Base-by-base conservation (phyloP, 2,113 vertebrate genomes). In the Craseonycteris thonglongyai region DNA sequence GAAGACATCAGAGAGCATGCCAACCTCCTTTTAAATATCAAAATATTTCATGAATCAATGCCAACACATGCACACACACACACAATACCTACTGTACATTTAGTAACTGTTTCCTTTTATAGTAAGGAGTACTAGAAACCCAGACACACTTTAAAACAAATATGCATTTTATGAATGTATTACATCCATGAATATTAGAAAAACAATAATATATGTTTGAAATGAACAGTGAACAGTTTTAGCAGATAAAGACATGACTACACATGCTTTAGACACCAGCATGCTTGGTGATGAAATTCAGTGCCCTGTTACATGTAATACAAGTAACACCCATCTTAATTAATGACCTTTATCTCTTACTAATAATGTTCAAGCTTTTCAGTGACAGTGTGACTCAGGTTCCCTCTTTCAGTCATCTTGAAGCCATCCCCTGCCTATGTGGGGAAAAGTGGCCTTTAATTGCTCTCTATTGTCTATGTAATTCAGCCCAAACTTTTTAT, bases 81-180 rank as follows among this genome's bases (percentile, higher is more conserved):
- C 24, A 26, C 35, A 49, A 63, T 35, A 68, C 4, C 30, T 61
- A 19, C 14, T 78, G 18, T 69, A 35, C 42, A 56, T 35, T 91
- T 89, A 91, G 68, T 51, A 91, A 12, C 14, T 75, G 72, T 59
- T 56, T 54, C 54, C 72, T 79, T 71, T 63, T 90, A 51, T 79
- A 78, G 45, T 47, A 30, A 86, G 35, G 86, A 49, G 47, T 30
- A 33, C 7, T 56, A 85, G 7, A 18, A 82, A 78, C n/a, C 75
- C 81, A 84, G 59, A 92, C 69, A 40, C 61, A 74, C n/a, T 85
- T 94, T 33, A 69, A 88, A 87, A 79, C 65, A 80, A 61, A 79
- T 47, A 56, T 15, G 26, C 24, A 68, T 45, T 85, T 91, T 38
- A 65, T 91, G 40, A 58, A 71, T 47, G 49, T 65, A 78, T 22